phyloP scores from a whole-genome alignment of 2,797 vertebrate genomes.

The Enteromius afrohamiltoni region DNA sequence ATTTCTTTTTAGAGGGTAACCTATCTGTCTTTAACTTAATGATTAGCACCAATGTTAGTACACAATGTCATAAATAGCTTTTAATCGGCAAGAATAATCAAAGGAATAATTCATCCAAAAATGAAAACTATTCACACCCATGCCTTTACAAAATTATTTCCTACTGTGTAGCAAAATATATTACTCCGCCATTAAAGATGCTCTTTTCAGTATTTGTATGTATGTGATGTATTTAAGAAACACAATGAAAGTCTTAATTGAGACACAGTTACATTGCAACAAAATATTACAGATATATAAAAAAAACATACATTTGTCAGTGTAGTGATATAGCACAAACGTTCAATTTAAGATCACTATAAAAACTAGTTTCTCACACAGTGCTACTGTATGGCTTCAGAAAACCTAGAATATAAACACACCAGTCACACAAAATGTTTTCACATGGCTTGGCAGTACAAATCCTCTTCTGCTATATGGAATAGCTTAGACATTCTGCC shows the following conservation, averaged over 20 bases:
- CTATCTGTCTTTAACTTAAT: neutral
- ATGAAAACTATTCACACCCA: neutral
- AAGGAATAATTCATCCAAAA: neutral
- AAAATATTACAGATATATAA: neutral
- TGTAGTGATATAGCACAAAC: neutral
- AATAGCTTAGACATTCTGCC: neutral
- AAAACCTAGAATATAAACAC: neutral
- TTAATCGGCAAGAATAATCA: neutral
- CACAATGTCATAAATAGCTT: neutral
- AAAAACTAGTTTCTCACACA: neutral
- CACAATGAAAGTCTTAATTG: neutral
- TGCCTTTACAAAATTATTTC: neutral
- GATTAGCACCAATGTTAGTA: neutral
- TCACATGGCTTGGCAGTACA: neutral
- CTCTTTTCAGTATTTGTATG: neutral
- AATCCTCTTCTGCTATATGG: conserved; percentile 5
- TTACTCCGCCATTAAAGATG: neutral
- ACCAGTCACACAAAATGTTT: neutral
- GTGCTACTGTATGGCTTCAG: neutral
- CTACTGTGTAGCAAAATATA: neutral
- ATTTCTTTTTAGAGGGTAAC: too few relatives aligned
- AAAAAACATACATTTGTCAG: neutral
- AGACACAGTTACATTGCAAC: neutral
- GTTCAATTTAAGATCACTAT: neutral
- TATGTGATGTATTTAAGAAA: neutral